These are phyloP conservation scores for Microplitis mediator DNA, from an alignment of 1,140 invertebrate species.

Conservation along the genomic window DNA sequence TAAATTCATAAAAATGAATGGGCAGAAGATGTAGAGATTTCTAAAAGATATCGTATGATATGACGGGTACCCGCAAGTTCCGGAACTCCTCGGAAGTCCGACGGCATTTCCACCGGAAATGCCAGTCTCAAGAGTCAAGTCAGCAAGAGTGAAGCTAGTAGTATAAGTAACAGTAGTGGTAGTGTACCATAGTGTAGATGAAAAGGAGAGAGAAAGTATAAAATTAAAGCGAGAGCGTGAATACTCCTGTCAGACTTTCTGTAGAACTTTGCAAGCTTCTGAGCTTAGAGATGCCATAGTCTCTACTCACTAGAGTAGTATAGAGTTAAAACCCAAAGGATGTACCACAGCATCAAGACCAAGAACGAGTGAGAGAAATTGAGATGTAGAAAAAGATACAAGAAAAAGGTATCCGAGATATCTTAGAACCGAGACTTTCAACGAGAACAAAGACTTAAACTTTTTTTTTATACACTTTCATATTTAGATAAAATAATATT, in stretches of 20 bases:
- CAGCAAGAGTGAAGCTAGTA: background rate
- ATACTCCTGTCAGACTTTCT: constrained; percentile 19
- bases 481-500: no score
- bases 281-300: constrained; percentile 1
- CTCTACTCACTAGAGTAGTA: background rate
- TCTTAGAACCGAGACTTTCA: background rate
- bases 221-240: background rate
- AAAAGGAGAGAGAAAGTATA: no score
- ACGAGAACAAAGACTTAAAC: background rate
- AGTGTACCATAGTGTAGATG: background rate
- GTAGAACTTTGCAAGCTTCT: constrained; percentile 15
- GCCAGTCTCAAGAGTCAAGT: background rate
- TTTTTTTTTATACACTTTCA: no score
- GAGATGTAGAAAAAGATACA: background rate
- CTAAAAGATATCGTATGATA: background rate
- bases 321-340: constrained; percentile 9
- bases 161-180: constrained; percentile 7
- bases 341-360: background rate
- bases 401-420: no score
- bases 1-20: background rate
- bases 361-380: background rate
- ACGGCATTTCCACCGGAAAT: constrained; percentile 24
- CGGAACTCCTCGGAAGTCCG: constrained; percentile 18
- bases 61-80: background rate
- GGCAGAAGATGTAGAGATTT: background rate